Evolutionary conservation across 2,888 invertebrate species (phyloP).

Genomic region (Drosophila hawaiiensis): DNA sequence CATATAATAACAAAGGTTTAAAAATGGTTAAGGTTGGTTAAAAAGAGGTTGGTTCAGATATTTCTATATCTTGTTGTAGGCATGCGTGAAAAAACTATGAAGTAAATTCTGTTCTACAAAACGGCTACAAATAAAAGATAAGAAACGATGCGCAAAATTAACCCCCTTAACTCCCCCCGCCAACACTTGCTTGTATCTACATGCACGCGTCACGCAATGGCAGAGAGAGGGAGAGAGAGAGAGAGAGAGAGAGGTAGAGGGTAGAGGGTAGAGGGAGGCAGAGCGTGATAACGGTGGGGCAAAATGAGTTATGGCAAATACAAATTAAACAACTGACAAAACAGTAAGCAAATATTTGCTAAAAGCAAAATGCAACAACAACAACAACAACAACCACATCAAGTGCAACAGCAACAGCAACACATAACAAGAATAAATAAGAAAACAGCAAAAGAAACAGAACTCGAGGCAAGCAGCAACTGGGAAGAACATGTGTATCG

Average conservation of each 20-base stretch:
- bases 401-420: conserved; percentile 14
- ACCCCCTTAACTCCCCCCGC: background rate
- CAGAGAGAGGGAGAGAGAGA: too few relatives aligned
- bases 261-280: background rate
- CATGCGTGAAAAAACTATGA: background rate
- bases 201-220: conserved; percentile 46
- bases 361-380: conserved; percentile 46
- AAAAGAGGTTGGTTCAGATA: background rate
- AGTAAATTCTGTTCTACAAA: background rate
- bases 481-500: conserved; percentile 61
- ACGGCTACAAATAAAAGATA: background rate
- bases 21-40: background rate
- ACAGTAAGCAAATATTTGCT: conserved; percentile 58
- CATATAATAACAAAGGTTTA: too few relatives aligned
- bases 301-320: conserved; percentile 53
- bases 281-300: conserved; percentile 31
- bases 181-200: conserved; percentile 32
- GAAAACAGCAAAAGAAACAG: conserved; percentile 24
- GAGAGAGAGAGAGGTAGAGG: too few relatives aligned
- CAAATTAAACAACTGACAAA: conserved; percentile 63
- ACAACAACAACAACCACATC: conserved; percentile 7
- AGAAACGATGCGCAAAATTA: conserved; percentile 8
- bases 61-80: background rate
- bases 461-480: conserved; percentile 9
- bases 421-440: conserved; percentile 17